phyloP scores from a whole-genome alignment of 2,797 vertebrate genomes.

The Amblyopsis hoosieri region DNA sequence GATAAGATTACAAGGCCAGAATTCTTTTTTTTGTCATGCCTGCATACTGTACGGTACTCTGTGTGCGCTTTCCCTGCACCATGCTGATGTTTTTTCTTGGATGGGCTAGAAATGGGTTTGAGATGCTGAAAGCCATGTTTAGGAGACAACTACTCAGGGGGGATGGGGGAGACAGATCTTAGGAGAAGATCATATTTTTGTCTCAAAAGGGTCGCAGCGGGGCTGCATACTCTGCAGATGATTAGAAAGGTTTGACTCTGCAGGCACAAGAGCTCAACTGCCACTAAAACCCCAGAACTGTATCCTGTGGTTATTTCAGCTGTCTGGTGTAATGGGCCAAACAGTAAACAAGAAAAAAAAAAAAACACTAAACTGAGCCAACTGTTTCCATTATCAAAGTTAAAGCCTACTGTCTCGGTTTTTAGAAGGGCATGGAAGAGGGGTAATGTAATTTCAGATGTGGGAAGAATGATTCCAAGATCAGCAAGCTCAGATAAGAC shows the following conservation, averaged over 20 bases:
- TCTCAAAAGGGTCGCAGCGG: constrained; percentile 28
- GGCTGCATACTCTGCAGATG: constrained; percentile 20
- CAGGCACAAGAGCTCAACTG: constrained; percentile 2
- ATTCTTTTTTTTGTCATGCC: constrained; percentile 36
- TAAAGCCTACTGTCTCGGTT: constrained; percentile 19
- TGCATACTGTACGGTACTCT: constrained; percentile 2
- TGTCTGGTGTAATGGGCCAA: constrained; percentile 13
- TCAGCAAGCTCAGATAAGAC: constrained; percentile 30
- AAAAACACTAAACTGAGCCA: background rate
- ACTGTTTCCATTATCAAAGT: constrained; percentile 18
- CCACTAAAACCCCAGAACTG: constrained; percentile 22
- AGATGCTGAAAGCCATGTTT: constrained; percentile 41
- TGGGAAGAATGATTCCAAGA: constrained; percentile 30
- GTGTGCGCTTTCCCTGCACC: constrained; percentile 13
- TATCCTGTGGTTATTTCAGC: constrained; percentile 23
- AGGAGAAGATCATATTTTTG: constrained; percentile 25
- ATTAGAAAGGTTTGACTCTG: constrained; percentile 23
- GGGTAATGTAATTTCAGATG: constrained; percentile 20
- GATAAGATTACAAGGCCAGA: constrained; percentile 56
- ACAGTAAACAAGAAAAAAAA: constrained; percentile 12
- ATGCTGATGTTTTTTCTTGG: constrained; percentile 24
- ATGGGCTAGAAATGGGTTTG: background rate
- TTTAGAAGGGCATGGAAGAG: constrained; percentile 18
- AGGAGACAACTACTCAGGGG: constrained; percentile 38
- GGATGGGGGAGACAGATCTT: constrained; percentile 30